Evolutionary conservation across 1,140 invertebrate genomes (phyloP).

Genomic region (Antheraea pernyi): DNA sequence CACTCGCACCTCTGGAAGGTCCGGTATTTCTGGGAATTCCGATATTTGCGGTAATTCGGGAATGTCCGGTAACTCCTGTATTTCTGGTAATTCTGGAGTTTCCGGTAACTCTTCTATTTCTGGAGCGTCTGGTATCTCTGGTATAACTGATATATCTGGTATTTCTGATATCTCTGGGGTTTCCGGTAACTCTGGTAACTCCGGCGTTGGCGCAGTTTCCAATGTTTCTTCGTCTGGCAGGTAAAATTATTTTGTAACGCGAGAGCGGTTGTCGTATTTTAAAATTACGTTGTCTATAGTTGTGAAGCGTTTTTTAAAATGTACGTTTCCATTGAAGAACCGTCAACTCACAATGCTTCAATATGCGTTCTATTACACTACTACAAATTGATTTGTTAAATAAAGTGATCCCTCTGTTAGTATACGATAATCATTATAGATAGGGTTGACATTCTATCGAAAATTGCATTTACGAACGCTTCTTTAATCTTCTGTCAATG

Average conservation of each 20-base stretch:
- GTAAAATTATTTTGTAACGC: slow-evolving; percentile 41
- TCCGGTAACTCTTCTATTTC: slow-evolving; percentile 9
- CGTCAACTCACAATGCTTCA: not conserved
- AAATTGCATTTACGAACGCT: not conserved
- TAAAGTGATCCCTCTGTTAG: not conserved
- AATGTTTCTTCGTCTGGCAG: slow-evolving; percentile 63
- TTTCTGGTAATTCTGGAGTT: slow-evolving; percentile 31
- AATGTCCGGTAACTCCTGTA: slow-evolving; percentile 24
- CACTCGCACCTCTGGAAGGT: slow-evolving; percentile 5
- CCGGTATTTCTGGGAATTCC: slow-evolving; percentile 13
- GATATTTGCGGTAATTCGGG: not conserved
- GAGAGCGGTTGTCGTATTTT: slow-evolving; percentile 70
- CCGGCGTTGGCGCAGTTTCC: slow-evolving; percentile 44
- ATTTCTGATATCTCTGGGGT: slow-evolving; percentile 5
- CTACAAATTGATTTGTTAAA: not conserved
- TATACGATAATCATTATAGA: not conserved
- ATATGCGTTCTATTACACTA: no score
- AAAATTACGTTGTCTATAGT: not conserved
- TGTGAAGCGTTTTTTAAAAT: not conserved
- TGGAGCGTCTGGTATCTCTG: slow-evolving; percentile 13
- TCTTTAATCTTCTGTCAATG: not conserved
- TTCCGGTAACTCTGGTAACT: slow-evolving; percentile 9
- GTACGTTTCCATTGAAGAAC: not conserved
- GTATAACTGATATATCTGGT: slow-evolving; percentile 7
- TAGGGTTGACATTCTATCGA: not conserved